A percentile compares a stretch with the other conserved stretches of the same genome.
Evolutionary conservation across 2,888 invertebrate genomes (phyloP).

Genomic region (Metacarcinus magister): DNA sequence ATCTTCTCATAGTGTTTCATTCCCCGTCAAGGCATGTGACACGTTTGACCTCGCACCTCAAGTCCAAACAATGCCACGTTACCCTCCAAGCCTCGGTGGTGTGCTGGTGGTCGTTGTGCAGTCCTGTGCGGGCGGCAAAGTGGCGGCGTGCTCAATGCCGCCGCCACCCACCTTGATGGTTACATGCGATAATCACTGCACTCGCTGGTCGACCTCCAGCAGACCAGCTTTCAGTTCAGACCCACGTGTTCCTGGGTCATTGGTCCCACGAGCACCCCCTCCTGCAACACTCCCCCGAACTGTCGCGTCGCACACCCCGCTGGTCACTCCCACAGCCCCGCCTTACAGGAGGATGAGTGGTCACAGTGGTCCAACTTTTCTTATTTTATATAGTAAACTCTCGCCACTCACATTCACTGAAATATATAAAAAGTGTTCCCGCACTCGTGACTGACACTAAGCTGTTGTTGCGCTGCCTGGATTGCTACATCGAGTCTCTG

Average conservation of each 20-base stretch:
- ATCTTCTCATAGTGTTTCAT: background rate
- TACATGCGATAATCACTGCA: background rate
- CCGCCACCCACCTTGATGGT: background rate
- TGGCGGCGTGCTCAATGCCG: background rate
- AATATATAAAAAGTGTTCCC: background rate
- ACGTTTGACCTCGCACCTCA: background rate
- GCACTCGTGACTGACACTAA: background rate
- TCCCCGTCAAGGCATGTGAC: background rate
- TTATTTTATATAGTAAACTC: background rate
- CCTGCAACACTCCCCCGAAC: background rate
- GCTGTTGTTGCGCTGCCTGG: background rate
- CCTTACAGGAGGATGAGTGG: background rate
- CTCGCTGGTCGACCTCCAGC: background rate
- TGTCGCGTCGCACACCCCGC: background rate
- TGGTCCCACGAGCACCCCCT: background rate
- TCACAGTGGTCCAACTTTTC: background rate
- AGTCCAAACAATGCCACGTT: background rate
- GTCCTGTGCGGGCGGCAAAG: too few species aligned
- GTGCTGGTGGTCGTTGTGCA: background rate
- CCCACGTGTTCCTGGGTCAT: constrained; percentile 12
- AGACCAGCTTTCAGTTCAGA: background rate
- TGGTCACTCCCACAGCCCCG: background rate
- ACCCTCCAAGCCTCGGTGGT: background rate
- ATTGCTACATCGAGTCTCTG: background rate
- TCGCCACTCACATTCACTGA: background rate